These are phyloP conservation scores for Lagorchestes hirsutus DNA, from an alignment of 2,797 vertebrate species.

Conservation along the genomic window DNA sequence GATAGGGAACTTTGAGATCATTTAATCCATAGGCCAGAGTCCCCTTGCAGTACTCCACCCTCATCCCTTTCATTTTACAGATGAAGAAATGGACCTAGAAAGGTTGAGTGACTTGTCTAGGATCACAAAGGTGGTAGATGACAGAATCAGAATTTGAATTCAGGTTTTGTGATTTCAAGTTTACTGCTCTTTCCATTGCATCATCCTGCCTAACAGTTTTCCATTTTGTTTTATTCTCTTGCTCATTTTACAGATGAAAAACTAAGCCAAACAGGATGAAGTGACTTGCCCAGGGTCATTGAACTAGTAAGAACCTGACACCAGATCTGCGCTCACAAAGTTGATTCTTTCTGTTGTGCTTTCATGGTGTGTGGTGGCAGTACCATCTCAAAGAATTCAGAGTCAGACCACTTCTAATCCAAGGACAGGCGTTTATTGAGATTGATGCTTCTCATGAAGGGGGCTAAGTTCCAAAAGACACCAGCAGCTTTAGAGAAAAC, in stretches of 20 bases:
- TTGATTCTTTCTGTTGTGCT: not conserved
- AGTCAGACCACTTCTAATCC: too few species aligned
- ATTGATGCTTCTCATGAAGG: too few species aligned
- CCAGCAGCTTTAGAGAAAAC: too few species aligned
- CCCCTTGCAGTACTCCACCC: not conserved
- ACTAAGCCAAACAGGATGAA: not conserved
- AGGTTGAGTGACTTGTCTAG: not conserved
- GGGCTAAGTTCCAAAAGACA: too few species aligned
- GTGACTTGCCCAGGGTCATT: not conserved
- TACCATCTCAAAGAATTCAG: too few species aligned
- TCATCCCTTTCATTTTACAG: not conserved
- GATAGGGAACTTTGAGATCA: not conserved
- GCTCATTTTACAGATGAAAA: not conserved
- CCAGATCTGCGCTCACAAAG: not conserved
- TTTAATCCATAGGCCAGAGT: too few species aligned
- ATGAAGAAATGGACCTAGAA: not conserved
- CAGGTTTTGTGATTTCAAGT: not conserved
- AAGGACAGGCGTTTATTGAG: too few species aligned
- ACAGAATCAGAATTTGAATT: not conserved
- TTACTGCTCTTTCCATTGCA: not conserved
- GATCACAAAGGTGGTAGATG: not conserved
- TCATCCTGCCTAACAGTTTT: not conserved
- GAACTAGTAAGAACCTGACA: not conserved
- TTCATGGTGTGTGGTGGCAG: too few species aligned
- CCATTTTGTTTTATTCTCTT: not conserved